Percentiles rank a stretch among this genome's conserved stretches.
These are phyloP conservation scores for Sminthurinus aureus DNA, from an alignment of 2,888 invertebrate species.

Conservation along the genomic window DNA sequence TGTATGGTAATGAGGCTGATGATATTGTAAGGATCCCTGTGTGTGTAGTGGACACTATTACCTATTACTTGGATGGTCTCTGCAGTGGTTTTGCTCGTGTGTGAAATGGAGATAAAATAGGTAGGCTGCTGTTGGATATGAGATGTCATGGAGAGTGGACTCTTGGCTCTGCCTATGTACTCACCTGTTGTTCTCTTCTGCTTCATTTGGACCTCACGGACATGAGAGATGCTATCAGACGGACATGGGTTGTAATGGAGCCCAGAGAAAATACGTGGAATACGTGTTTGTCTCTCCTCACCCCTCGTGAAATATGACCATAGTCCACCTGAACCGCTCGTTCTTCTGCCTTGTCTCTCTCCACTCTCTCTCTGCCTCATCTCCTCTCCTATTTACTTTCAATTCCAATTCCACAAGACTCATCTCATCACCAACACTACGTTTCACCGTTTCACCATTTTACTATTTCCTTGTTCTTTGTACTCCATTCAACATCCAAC, in stretches of 20 bases:
- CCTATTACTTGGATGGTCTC: no score
- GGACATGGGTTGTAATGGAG: conserved; percentile 48
- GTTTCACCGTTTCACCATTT: not conserved
- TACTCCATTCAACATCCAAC: no score
- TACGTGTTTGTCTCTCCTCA: conserved; percentile 53
- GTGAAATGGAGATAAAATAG: not conserved
- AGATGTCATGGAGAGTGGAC: conserved; percentile 18
- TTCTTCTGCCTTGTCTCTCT: no score
- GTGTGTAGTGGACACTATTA: conserved; percentile 1
- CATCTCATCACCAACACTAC: conserved; percentile 3
- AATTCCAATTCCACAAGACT: conserved; percentile 16
- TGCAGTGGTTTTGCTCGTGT: not conserved
- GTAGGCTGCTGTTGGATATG: conserved; percentile 3
- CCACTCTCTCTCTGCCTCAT: not conserved
- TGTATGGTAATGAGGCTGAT: not conserved
- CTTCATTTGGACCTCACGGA: conserved; percentile 44
- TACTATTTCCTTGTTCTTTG: no score
- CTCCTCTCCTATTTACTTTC: conserved; percentile 14
- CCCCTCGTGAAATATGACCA: conserved; percentile 50
- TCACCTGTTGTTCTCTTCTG: not conserved
- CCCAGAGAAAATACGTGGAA: conserved; percentile 13
- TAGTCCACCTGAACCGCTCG: conserved; percentile 37
- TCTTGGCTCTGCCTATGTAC: no score
- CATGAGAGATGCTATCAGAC: conserved; percentile 46
- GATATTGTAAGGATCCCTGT: not conserved